These are phyloP conservation scores for Pelobates fuscus DNA, from an alignment of 2,113 vertebrate genomes.

Conservation along the genomic window DNA sequence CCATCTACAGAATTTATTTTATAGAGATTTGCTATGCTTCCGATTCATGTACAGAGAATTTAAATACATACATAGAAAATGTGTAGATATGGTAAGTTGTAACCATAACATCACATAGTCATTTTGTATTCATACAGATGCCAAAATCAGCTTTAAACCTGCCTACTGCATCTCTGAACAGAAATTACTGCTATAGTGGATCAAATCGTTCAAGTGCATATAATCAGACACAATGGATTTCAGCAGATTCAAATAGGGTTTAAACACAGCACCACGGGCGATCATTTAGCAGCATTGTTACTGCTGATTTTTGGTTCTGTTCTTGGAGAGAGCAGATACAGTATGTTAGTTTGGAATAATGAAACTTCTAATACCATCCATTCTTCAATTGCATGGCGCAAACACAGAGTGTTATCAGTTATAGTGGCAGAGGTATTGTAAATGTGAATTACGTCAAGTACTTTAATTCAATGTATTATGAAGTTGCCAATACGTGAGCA, in stretches of 20 bases:
- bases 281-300: no score
- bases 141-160: background rate
- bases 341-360: no score
- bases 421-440: no score
- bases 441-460: no score
- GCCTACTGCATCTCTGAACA: background rate
- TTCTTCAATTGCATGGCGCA: background rate
- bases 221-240: background rate
- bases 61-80: background rate
- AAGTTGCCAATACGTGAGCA: no score
- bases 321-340: background rate
- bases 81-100: background rate
- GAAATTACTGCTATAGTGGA: background rate
- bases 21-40: background rate
- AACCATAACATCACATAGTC: background rate
- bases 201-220: background rate
- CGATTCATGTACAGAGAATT: background rate
- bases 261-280: background rate
- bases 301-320: background rate
- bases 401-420: no score
- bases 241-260: background rate
- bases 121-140: background rate
- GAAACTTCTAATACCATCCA: background rate
- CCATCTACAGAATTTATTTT: background rate
- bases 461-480: no score